Percentiles rank a stretch among this genome's conserved stretches.
phyloP scores from a whole-genome alignment of 2,113 vertebrate species.

The Vicugna pacos region DNA sequence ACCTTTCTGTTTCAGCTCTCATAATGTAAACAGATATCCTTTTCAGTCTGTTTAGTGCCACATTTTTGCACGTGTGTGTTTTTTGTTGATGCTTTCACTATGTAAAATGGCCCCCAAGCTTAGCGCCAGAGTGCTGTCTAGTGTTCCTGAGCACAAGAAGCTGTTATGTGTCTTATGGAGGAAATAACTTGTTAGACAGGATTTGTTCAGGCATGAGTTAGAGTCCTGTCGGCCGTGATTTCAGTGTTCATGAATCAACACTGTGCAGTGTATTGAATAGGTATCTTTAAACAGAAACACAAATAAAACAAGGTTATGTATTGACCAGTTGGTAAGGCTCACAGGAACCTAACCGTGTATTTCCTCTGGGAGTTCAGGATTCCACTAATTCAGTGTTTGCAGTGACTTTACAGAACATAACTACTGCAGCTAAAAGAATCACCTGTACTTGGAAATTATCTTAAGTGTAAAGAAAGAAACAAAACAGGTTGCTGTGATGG shows the following conservation, averaged over 20 bases:
- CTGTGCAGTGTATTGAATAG: neutral
- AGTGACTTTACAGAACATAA: neutral
- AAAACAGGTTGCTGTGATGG: neutral
- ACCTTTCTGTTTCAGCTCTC: neutral
- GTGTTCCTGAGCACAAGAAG: neutral
- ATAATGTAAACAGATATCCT: neutral
- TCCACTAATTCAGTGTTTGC: neutral
- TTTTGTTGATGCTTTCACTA: neutral
- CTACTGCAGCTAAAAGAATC: neutral
- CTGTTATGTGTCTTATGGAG: neutral
- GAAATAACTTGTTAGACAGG: neutral
- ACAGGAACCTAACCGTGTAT: neutral
- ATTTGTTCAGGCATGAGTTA: neutral
- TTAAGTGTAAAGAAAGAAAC: neutral
- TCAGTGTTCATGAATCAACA: neutral
- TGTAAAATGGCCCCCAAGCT: neutral
- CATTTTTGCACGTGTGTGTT: neutral
- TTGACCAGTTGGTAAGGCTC: neutral
- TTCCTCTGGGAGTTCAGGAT: neutral
- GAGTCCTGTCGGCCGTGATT: neutral
- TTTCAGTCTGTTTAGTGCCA: neutral
- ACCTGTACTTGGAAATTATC: neutral
- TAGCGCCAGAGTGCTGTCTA: neutral
- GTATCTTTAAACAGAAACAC: conserved; percentile 37
- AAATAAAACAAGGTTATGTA: neutral